phyloP scores from a whole-genome alignment of 2,888 invertebrate species.

The Tetramorium bicarinatum region DNA sequence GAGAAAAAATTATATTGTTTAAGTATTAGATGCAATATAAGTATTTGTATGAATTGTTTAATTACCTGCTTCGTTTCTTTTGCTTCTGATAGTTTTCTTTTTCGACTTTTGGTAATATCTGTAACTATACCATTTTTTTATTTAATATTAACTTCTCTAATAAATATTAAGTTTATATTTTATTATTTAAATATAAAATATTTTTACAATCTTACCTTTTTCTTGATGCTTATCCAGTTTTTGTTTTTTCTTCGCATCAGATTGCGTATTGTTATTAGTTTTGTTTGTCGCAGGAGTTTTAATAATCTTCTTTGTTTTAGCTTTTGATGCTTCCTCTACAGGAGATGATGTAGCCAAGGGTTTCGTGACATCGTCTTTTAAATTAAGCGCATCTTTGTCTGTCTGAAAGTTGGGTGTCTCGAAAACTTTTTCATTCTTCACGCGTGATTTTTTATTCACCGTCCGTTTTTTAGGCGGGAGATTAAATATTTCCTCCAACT shows the following conservation, averaged over 20 bases:
- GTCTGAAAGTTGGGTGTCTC: conserved; percentile 25
- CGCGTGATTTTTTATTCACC: conserved; percentile 56
- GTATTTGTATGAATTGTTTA: conserved; percentile 29
- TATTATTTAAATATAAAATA: not conserved
- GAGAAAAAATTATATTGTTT: conserved; percentile 35
- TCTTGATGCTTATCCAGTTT: conserved; percentile 47
- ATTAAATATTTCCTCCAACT: conserved; percentile 80
- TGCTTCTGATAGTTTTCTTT: conserved; percentile 73
- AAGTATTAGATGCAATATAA: not conserved
- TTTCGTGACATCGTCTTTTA: conserved; percentile 63
- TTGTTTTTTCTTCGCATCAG: conserved; percentile 54
- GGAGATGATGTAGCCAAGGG: conserved; percentile 82
- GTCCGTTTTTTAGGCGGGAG: conserved; percentile 72
- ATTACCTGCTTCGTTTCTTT: conserved; percentile 77
- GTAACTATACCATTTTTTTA: conserved; percentile 50
- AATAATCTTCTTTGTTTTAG: conserved; percentile 62
- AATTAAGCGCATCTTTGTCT: conserved; percentile 40
- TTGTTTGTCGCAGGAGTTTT: conserved; percentile 45
- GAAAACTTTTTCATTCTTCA: conserved; percentile 59
- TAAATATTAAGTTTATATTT: not conserved
- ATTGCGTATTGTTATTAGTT: conserved; percentile 16
- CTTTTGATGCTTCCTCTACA: conserved; percentile 56
- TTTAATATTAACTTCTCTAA: not conserved
- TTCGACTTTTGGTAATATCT: conserved; percentile 74
- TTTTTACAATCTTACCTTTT: conserved; percentile 53